Conservation (phyloP, 2,888 invertebrate genomes). For the Zygothrica quintamaculata region DNA sequence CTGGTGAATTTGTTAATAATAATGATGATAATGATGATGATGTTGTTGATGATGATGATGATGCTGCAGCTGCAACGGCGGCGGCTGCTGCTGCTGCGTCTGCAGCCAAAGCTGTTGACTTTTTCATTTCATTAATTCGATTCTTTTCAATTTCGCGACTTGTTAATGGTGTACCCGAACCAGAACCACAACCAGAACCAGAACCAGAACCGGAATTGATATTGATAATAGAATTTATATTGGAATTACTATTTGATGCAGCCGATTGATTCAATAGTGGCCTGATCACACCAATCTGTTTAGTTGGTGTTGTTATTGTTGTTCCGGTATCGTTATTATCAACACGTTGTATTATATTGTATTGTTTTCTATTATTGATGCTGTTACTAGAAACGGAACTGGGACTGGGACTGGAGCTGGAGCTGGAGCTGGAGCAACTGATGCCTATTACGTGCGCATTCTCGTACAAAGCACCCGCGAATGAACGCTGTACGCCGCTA, state of each 20-base stretch:
- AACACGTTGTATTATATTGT: constrained; percentile 36
- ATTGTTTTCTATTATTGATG: constrained; percentile 32
- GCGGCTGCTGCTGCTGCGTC: constrained; percentile 47
- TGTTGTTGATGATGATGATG: too few species aligned
- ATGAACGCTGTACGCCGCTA: constrained; percentile 70
- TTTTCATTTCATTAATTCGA: constrained; percentile 88
- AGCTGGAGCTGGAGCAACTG: constrained; percentile 18
- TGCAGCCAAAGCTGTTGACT: constrained; percentile 76
- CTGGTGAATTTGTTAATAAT: constrained; percentile 18
- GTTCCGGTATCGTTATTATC: constrained; percentile 19
- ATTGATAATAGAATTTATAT: too few species aligned
- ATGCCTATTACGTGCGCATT: constrained; percentile 75
- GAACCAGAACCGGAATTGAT: too few species aligned
- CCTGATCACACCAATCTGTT: constrained; percentile 86
- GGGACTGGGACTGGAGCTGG: background rate
- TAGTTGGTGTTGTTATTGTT: constrained; percentile 37
- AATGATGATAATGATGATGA: too few species aligned
- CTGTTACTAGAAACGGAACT: constrained; percentile 32
- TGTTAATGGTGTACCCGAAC: constrained; percentile 84
- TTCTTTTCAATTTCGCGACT: constrained; percentile 89
- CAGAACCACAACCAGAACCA: constrained; percentile 21
- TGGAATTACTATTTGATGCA: too few species aligned
- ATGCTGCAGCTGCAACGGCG: constrained; percentile 33
- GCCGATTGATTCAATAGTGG: constrained; percentile 80
- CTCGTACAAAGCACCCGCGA: constrained; percentile 58